phyloP scores from a whole-genome alignment of 2,797 vertebrate genomes.

The Trachops cirrhosus region DNA sequence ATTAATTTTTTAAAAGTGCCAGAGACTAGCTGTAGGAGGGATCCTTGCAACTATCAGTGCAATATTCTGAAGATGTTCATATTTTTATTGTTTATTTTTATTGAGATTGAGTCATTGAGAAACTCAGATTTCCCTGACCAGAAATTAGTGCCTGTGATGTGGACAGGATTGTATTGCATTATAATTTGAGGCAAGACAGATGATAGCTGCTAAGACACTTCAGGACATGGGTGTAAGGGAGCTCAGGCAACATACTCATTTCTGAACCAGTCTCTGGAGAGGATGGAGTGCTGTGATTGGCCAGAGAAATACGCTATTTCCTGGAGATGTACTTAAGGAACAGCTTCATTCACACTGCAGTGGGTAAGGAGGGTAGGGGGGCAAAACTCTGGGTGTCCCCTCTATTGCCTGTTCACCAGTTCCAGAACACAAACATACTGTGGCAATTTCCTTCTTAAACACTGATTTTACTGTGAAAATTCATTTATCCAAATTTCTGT shows the following conservation, averaged over 20 bases:
- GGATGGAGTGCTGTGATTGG: background rate
- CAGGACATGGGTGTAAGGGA: background rate
- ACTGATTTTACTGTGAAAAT: slow-evolving; percentile 18
- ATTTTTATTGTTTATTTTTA: slow-evolving; percentile 28
- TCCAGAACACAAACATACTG: background rate
- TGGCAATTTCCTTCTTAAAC: background rate
- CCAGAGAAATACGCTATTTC: background rate
- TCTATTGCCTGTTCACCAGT: background rate
- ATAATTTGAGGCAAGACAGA: background rate
- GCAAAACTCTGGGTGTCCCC: background rate
- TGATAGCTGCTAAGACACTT: background rate
- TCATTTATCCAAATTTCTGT: background rate
- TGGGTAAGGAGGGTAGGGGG: too few relatives aligned
- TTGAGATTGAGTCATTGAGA: background rate
- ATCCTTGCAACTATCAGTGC: background rate
- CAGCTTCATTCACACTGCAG: background rate
- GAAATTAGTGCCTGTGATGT: background rate
- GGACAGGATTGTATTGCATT: background rate
- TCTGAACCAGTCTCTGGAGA: background rate
- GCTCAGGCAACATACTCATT: background rate
- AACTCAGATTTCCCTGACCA: background rate
- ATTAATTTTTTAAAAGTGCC: background rate
- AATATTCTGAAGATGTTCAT: background rate
- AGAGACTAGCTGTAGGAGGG: background rate
- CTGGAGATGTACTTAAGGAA: background rate